A percentile compares a stretch with the other conserved stretches of the same genome.
Conservation (phyloP, 2,888 invertebrate species). For the Dryobota labecula region DNA sequence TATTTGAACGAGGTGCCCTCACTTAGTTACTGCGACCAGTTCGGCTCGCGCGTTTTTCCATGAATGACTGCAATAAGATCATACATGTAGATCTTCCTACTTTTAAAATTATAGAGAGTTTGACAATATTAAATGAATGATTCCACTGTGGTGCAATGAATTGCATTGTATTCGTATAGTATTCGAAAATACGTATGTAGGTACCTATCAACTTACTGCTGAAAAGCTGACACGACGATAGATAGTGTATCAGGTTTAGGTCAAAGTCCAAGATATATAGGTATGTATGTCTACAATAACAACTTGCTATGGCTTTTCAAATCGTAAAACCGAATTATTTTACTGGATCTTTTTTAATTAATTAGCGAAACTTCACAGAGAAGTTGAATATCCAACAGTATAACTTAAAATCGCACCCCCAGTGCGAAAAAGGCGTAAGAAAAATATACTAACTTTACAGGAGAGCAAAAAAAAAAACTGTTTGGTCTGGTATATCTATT, state of each 20-base stretch:
- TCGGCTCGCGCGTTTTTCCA: no score
- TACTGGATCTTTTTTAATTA: background rate
- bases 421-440: no score
- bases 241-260: conserved; percentile 63
- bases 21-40: no score
- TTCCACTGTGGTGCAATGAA: conserved; percentile 29
- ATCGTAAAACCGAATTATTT: background rate
- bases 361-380: background rate
- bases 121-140: conserved; percentile 18
- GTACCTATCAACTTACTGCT: conserved; percentile 64
- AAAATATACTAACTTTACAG: no score
- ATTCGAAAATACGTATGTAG: conserved; percentile 38
- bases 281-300: background rate
- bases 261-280: conserved; percentile 57
- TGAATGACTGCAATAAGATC: no score
- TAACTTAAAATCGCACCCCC: no score
- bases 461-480: no score
- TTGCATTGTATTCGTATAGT: conserved; percentile 19
- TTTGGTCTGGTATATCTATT: no score
- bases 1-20: background rate
- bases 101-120: background rate
- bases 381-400: no score
- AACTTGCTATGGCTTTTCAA: background rate
- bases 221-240: conserved; percentile 65
- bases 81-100: background rate